Base-by-base conservation (phyloP, 2,888 invertebrate genomes). In the Aspidiotus rigidus region DNA sequence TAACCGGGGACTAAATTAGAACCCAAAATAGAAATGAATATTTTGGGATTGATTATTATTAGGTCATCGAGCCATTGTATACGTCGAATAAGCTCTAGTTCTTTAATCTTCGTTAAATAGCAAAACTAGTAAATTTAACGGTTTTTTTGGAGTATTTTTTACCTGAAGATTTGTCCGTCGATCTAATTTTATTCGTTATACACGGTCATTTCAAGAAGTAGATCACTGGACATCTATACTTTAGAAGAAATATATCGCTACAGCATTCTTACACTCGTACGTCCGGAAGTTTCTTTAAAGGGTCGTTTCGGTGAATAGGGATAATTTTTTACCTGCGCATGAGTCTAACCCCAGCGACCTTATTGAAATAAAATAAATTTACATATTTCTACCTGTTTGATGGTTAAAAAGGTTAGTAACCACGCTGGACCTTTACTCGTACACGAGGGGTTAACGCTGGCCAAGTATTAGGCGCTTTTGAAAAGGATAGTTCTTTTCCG, bases 341-440 rank as follows among this genome's bases (percentile, higher is more conserved):
- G 67, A 67, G 67, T 59, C 67, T 67, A 67, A 67, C 67, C 67
- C 60, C 49, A 59, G 44, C 67, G 67, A 67, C 67, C 67, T 67
- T 60, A 60, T 60, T 60, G 60, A 59, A 59, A 59, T 67, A 16
- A 60, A 59, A 44, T n/a, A 42, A 66, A 67, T 67, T 67, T 67
- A 67, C 59, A 67, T 67, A 67, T 67, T 67, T 67, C 67, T 67
- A 67, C 67, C 67, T 67, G 67, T 67, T 57, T 42, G 67, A 67
- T 67, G 67, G 28, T 67, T 67, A 67, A 67, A 67, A 67, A 67
- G 67, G 67, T 67, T 67, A 67, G 59, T 64, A 64, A 64, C 64
- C 16, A 64, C 39, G 39, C 59, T 59, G 59, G 59, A 59, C 59
- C 59, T 59, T 39, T 17, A 28, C 28, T 28, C 28, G 59, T 13